Evolutionary conservation across 2,797 vertebrate species (phyloP), one percentile per base, ranked within the genome.

Genomic region (Tiaroga cobitis): DNA sequence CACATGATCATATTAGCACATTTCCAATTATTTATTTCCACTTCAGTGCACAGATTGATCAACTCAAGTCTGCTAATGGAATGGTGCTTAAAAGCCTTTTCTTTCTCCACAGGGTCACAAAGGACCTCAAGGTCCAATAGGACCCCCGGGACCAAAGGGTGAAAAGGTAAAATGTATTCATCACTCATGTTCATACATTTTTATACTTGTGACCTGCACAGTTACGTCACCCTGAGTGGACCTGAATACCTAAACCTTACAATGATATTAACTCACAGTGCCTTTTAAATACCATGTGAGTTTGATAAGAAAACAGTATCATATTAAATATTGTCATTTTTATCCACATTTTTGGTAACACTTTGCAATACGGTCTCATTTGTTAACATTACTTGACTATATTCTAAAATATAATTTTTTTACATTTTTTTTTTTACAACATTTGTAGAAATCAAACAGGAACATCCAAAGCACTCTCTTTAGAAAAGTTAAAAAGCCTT

Each of bases 121-220:
- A 88, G 98, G 98, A 93, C 82, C 94, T 26, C 92, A 93, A 0
- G 98, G 98, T 69, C 94, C 97, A 1, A 95, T 97, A 1, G 98
- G 98, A 90, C 89, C 96, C 90, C 95, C 96, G 41, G 98, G 98
- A 92, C 92, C 96, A 88, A 99, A 97, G 95, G 98, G 98, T 89
- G 97, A 97, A 95, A 99, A 99, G 98, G 98, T 99, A 94, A 77
- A 88, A 82, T 81, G 8, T 54, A 5, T 41, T 82, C 41, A 19
- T 34, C 34, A 59, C 37, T 63, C 8, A 41, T 19, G 7, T 59
- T 59, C 2, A 19, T 19, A 4, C 10, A 18, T 43, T 6, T 26
- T 29, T 3, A n/a, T 39, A 43, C 39, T 26, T 61, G 16, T 63
- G n/a, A 63, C 13, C 8, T 41, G 37, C 54, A 41, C 3, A 19